Evolutionary conservation across 2,113 vertebrate species (phyloP), one percentile per base, ranked within the genome.

Genomic region (Stegastes partitus): DNA sequence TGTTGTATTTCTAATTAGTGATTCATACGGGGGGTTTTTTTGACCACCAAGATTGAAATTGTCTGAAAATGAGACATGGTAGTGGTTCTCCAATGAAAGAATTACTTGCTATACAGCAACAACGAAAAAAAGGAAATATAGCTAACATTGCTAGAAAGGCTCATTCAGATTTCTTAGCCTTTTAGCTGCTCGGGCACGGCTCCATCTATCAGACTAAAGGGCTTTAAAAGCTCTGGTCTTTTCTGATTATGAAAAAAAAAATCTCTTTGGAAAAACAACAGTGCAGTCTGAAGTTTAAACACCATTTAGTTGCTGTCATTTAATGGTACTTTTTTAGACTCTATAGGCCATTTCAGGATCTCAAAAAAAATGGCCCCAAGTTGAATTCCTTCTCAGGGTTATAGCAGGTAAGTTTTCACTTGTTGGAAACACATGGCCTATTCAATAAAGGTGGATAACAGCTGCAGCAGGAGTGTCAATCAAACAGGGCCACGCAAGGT

Each of bases 381-480:
- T 47, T 37, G 11, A 61, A 44, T 74, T 34, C 19, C 7, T 73
- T 58, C 54, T n/a, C 31, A 23, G 39, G 26, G 25, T n/a, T 58
- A 50, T 18, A 56, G 49, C 56, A 44, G 3, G 19, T 42, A 47
- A 28, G 4, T 21, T 50, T 28, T 49, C 25, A 80, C 59, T 14
- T 56, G 34, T 11, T 62, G 37, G 23, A 44, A 73, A 51, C 21
- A 51, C 11, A 5, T 42, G 22, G 8, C 31, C 21, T 37, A 6
- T 72, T 53, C 37, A 44, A 53, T n/a, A 71, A 39, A 66, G n/a
- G 23, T 1, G 22, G 31, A 61, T 23, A 62, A 69, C 63, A 76
- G 56, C 73, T 84, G 50, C 65, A 14, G 31, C 34, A n/a, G 63
- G 8, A 10, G 28, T 55, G 80, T 74, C 79, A 83, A 47, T 83